Evolutionary conservation across 2,888 invertebrate genomes (phyloP), one percentile per base, ranked within the genome.

Genomic region (Cheilosia scutellata): DNA sequence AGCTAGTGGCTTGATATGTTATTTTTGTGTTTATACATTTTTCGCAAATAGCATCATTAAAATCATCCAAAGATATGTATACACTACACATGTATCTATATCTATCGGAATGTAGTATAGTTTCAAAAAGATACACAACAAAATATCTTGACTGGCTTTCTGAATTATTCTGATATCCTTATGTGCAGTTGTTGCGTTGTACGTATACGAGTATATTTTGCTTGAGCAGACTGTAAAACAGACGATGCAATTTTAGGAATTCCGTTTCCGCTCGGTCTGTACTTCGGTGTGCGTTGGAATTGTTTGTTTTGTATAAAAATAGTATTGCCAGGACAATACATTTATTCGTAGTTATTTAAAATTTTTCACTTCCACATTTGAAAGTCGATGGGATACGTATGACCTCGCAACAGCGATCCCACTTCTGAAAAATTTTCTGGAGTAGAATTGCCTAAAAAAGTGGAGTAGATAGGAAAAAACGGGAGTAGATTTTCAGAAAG

Each of bases 181-280:
- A 49, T 37, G 37, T 11, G 37, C 4, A 11, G 37, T 37, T 11
- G 37, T 4, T n/a, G 9, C 1, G 25, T 51, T 7, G 37, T n/a
- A n/a, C 33, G 3, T 16, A 25, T 68, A 37, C 25, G 29, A 37
- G 58, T 49, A 47, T 49, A n/a, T 27, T 72, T 51, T 42, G 37
- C 4, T 37, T 29, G 7, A 42, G 51, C 40, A 72, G 53, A 37
- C 29, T 60, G 58, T 62, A 60, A 27, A 60, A 62, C 60, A 37
- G 71, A 13, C 60, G 40, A 62, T 72, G 71, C 51, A 60, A 62
- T 72, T 72, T 60, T 72, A 29, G 60, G 51, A 72, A 72, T 72
- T 62, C 60, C 16, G 49, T 37, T 60, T 51, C 58, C 40, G 40
- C 27, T 49, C 7, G 5, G 31, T 33, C 16, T 58, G 16, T n/a